Percentiles rank a stretch among this genome's conserved stretches.
Evolutionary conservation across 2,888 invertebrate genomes (phyloP).

Genomic region (Agrochola lota): DNA sequence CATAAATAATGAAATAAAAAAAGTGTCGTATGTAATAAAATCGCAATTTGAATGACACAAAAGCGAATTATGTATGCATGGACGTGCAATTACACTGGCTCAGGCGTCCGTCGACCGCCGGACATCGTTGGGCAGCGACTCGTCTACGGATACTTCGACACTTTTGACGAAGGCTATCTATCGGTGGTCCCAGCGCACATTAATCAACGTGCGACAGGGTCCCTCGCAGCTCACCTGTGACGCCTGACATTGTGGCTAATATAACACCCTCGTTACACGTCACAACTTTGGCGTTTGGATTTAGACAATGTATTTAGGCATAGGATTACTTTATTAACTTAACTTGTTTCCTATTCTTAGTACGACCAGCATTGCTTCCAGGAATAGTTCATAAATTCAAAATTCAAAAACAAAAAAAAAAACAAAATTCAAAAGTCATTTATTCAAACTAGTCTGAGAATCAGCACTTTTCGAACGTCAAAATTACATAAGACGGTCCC

Average conservation of each 20-base stretch:
- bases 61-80: conserved; percentile 52
- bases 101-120: conserved; percentile 10
- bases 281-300: conserved; percentile 24
- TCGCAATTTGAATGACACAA: conserved; percentile 25
- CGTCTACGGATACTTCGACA: conserved; percentile 55
- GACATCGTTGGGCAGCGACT: conserved; percentile 30
- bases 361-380: background rate
- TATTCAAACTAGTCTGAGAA: too few relatives aligned
- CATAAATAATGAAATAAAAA: background rate
- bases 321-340: background rate
- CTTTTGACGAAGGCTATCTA: conserved; percentile 73
- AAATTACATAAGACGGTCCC: too few relatives aligned
- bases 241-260: conserved; percentile 48
- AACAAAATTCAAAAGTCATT: too few relatives aligned
- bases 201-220: conserved; percentile 72
- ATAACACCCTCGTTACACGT: conserved; percentile 51
- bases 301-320: conserved; percentile 23
- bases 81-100: conserved; percentile 50
- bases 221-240: conserved; percentile 59
- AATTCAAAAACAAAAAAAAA: too few relatives aligned
- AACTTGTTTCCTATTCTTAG: background rate
- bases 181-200: conserved; percentile 67
- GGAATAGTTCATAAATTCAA: background rate
- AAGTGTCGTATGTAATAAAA: conserved; percentile 12
- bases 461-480: too few relatives aligned